Conservation (phyloP, 1,140 invertebrate species). For the Cotesia typhae region DNA sequence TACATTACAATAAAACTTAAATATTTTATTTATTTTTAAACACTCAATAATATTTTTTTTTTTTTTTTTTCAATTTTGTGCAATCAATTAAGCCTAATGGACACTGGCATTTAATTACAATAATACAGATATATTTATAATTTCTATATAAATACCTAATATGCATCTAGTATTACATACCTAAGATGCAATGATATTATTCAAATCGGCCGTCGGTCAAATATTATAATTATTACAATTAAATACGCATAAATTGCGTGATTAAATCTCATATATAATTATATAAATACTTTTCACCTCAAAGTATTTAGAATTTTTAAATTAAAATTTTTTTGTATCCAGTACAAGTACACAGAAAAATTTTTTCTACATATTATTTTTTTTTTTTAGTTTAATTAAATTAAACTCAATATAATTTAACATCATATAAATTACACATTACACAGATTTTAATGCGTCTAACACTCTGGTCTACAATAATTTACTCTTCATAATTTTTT, state of each 20-base stretch:
- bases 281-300: neutral
- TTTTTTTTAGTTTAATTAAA: conserved; percentile 19
- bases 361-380: conserved; percentile 45
- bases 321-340: conserved; percentile 1
- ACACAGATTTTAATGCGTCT: conserved; percentile 53
- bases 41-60: conserved; percentile 9
- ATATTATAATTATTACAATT: conserved; percentile 43
- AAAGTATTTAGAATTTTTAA: conserved; percentile 17
- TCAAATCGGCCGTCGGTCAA: conserved; percentile 58
- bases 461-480: conserved; percentile 42
- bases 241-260: conserved; percentile 23
- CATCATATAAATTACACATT: conserved; percentile 56
- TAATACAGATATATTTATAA: conserved; percentile 62
- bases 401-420: conserved; percentile 52
- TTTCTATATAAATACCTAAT: conserved; percentile 67
- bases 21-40: neutral
- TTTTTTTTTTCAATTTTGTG: neutral
- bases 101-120: conserved; percentile 65
- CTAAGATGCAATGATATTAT: conserved; percentile 64
- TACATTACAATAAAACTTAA: conserved; percentile 10
- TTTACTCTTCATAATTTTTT: conserved; percentile 48
- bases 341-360: too few species aligned
- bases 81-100: conserved; percentile 56
- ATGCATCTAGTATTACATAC: conserved; percentile 65
- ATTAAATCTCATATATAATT: conserved; percentile 3